Percentiles rank a stretch among this genome's conserved stretches.
Conservation (phyloP, 2,113 vertebrate genomes). For the Albula goreensis region DNA sequence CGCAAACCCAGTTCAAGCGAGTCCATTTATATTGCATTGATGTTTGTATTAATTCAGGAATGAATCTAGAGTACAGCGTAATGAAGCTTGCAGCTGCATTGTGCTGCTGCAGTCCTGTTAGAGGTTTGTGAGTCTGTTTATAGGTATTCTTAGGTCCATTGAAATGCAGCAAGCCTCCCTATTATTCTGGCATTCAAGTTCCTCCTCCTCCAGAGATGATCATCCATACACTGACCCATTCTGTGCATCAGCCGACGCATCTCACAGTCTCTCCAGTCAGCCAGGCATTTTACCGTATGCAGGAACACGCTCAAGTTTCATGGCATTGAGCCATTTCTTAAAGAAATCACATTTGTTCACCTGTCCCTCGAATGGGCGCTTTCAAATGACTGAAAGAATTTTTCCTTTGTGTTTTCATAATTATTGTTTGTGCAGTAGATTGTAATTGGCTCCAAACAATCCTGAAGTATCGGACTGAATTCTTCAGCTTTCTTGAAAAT, state of each 20-base stretch:
- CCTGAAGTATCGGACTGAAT: background rate
- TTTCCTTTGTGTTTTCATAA: background rate
- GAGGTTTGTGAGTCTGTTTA: conserved; percentile 13
- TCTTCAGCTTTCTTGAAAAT: background rate
- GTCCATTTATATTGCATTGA: conserved; percentile 55
- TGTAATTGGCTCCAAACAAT: background rate
- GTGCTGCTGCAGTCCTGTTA: conserved; percentile 9
- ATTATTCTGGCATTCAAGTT: conserved; percentile 30
- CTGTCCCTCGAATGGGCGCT: background rate
- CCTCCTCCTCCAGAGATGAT: conserved; percentile 24
- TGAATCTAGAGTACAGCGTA: conserved; percentile 37
- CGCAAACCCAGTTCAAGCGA: no score
- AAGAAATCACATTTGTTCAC: conserved; percentile 1
- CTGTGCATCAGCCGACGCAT: background rate
- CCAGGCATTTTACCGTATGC: background rate
- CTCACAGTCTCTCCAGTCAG: background rate
- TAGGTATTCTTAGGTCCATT: conserved; percentile 43
- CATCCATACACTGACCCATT: background rate
- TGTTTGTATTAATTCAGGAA: conserved; percentile 54
- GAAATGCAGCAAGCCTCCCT: conserved; percentile 33
- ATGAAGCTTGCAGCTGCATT: background rate
- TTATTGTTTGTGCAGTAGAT: background rate
- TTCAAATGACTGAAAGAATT: background rate
- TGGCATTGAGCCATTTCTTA: background rate
- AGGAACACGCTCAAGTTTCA: conserved; percentile 12